Evolutionary conservation across 2,888 invertebrate species (phyloP), one percentile per base, ranked within the genome.

Genomic region (Elegia similella): DNA sequence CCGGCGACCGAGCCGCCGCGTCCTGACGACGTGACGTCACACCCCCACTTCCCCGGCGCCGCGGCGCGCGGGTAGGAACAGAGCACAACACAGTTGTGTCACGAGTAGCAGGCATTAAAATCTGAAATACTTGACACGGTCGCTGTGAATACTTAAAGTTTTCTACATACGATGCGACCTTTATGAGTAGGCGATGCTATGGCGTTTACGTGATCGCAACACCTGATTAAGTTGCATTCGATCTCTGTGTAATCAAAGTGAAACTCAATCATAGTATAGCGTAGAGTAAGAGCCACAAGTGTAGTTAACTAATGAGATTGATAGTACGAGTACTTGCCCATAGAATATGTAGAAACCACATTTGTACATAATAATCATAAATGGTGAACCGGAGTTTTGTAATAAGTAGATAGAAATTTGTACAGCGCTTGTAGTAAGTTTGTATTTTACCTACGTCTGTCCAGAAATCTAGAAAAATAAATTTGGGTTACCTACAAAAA

Each of bases 321-420:
- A n/a, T 32, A 44, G 23, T 12, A 42, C 10, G 29, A 23, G 34
- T 52, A 47, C 55, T 42, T 55, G 44, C 54, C 34, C 6, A 10
- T 42, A 52, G 47, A 15, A n/a, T 56, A 23, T 48, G 52, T 50
- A 50, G 43, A 54, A 56, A 60, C 56, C 61, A 61, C 60, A 67
- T 64, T 64, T 73, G 74, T 75, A 74, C 61, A 74, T 77, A 75
- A 67, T 65, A 69, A 65, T 63, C 59, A 59, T 58, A 30, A 46
- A 46, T 53, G 32, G 38, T 23, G 32, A 23, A 43, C 43, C 8
- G 62, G 66, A 63, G 57, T 63, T 43, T 53, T 70, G 70, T 62
- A 59, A 53, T 67, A 67, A 66, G 50, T 80, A 79, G 74, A 68
- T 80, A 79, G 76, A 63, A 68, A 75, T 77, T 62, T 79, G 76